Percentiles rank a stretch among this genome's conserved stretches.
Conservation (phyloP, 2,113 vertebrate species). For the Butorides virescens region DNA sequence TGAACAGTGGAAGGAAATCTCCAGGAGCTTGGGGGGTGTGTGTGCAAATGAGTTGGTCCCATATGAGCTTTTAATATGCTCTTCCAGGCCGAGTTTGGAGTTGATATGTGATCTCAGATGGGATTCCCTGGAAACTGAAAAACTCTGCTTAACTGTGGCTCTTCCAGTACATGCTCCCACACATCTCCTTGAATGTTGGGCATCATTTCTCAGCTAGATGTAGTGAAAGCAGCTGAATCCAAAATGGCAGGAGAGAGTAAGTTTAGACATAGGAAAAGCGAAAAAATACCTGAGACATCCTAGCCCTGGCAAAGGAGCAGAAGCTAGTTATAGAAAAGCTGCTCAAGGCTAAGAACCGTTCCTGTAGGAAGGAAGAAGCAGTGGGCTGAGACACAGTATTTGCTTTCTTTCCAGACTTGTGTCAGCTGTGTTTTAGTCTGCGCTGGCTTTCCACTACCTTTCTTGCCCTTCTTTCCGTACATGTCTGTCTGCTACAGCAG, state of each 20-base stretch:
- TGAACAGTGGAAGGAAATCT: not conserved
- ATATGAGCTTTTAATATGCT: not conserved
- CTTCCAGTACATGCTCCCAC: not conserved
- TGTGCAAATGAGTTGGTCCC: not conserved
- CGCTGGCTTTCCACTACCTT: not conserved
- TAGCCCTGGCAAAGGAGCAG: not conserved
- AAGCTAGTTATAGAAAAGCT: not conserved
- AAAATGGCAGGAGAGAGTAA: not conserved
- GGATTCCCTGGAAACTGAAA: not conserved
- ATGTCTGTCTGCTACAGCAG: not conserved
- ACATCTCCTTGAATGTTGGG: not conserved
- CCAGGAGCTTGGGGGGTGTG: not conserved
- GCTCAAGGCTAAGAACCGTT: not conserved
- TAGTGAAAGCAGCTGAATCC: not conserved
- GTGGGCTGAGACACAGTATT: not conserved
- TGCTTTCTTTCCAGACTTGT: not conserved
- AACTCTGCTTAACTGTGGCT: not conserved
- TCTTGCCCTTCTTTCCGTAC: not conserved
- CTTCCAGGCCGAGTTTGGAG: not conserved
- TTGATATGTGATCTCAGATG: not conserved
- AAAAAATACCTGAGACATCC: not conserved
- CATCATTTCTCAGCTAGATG: not conserved
- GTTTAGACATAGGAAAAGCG: not conserved
- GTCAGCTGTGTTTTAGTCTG: not conserved
- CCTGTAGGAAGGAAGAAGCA: not conserved